A percentile compares a stretch with the other conserved stretches of the same genome.
These are phyloP conservation scores for Chaenodraco wilsoni DNA, from an alignment of 2,797 vertebrate species.

Conservation along the genomic window DNA sequence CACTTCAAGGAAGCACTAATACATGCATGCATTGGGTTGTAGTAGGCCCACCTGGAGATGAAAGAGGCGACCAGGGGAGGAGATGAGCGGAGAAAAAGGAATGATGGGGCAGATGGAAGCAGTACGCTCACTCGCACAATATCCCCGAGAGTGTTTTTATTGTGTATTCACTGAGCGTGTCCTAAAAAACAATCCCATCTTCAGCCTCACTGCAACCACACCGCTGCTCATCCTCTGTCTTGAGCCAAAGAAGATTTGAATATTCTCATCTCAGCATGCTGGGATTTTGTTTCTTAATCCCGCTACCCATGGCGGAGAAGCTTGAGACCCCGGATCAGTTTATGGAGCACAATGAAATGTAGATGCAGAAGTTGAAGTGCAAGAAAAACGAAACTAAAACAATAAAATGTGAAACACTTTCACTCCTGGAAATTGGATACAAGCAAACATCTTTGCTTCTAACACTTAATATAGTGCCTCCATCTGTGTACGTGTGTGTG, in stretches of 20 bases:
- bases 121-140: slow-evolving; percentile 66
- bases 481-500: not conserved
- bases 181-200: slow-evolving; percentile 74
- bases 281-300: slow-evolving; percentile 71
- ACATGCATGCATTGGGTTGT: slow-evolving; percentile 69
- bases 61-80: slow-evolving; percentile 56
- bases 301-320: slow-evolving; percentile 25
- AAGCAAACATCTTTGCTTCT: slow-evolving; percentile 6
- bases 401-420: not conserved
- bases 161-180: slow-evolving; percentile 61
- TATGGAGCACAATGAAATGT: slow-evolving; percentile 22
- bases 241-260: slow-evolving; percentile 68
- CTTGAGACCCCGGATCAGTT: slow-evolving; percentile 25
- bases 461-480: slow-evolving; percentile 11
- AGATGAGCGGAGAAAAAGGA: slow-evolving; percentile 29
- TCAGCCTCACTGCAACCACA: slow-evolving; percentile 64
- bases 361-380: not conserved
- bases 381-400: not conserved
- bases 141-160: slow-evolving; percentile 64
- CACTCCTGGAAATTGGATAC: slow-evolving; percentile 17
- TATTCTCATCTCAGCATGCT: slow-evolving; percentile 65
- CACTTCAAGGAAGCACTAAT: slow-evolving; percentile 74
- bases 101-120: slow-evolving; percentile 75
- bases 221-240: slow-evolving; percentile 69
- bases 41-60: slow-evolving; percentile 77